Evolutionary conservation across 2,888 invertebrate genomes (phyloP), one percentile per base, ranked within the genome.

Genomic region (Chironomus tentans): DNA sequence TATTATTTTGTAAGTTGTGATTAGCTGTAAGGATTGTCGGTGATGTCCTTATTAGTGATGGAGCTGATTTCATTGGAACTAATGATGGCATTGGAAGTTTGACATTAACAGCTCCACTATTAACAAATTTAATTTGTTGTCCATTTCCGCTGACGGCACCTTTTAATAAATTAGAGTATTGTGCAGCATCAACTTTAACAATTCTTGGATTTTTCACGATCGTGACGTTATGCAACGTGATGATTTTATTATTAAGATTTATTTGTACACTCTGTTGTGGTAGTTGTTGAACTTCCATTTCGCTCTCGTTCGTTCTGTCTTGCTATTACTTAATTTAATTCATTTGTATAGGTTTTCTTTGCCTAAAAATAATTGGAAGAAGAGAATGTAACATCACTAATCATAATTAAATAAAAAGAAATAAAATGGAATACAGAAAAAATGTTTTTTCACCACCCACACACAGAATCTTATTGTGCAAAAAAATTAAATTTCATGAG

Each of bases 161-260:
- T 28, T 72, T 72, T 12, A 72, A 62, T 22, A 72, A 62, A 72
- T 72, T 72, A 12, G 72, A 72, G 62, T 72, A 72, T 62, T 61
- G 61, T 13, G 38, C 50, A 38, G 72, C 72, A 72, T 62, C 62
- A 12, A 72, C 48, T 18, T 50, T 72, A 6, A 72, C 22, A 18
- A 72, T 72, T 38, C 50, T 61, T 7, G 72, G 72, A 61, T 72
- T 72, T 38, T 72, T 72, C 5, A 62, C 61, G 38, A 72, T 62
- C 12, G 72, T 72, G 4, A 72, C 72, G 28, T 72, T 72, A 72
- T 72, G 72, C 62, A 72, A 72, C 28, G 72, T 72, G 4, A 72
- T 62, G 18, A 62, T 62, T 38, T 62, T 61, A 24, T 62, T 62
- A 21, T 72, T 72, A 28, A 72, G 50, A 46, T 72, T 72, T 21